phyloP scores from a whole-genome alignment of 2,113 vertebrate genomes.

The Protobothrops flavoviridis region DNA sequence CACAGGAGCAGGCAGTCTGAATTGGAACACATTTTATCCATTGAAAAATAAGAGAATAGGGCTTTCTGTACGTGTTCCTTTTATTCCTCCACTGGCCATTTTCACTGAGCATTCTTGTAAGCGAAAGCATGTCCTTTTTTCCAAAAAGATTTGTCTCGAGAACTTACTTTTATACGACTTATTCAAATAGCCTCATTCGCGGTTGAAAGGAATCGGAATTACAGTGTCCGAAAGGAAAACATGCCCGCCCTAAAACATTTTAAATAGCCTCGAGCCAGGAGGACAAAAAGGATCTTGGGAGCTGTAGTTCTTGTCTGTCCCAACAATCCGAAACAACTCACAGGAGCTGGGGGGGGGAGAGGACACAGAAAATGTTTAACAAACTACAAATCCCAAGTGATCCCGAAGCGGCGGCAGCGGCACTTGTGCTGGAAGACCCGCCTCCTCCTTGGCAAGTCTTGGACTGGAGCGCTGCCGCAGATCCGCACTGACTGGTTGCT shows the following conservation, averaged over 20 bases:
- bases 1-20: neutral
- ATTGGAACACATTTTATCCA: neutral
- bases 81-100: neutral
- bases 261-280: neutral
- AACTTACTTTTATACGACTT: neutral
- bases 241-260: neutral
- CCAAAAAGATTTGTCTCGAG: neutral
- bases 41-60: neutral
- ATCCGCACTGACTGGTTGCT: neutral
- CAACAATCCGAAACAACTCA: rapidly evolving
- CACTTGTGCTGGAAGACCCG: too few species aligned
- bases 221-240: neutral
- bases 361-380: neutral
- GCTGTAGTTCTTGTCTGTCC: neutral
- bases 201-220: neutral
- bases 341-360: too few species aligned
- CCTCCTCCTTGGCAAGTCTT: neutral
- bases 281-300: neutral
- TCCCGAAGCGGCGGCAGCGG: neutral
- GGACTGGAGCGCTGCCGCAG: neutral
- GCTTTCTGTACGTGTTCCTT: neutral
- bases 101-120: neutral
- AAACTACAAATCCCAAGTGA: neutral
- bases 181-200: neutral
- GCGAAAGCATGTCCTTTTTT: neutral